A percentile compares a stretch with the other conserved stretches of the same genome.
These are phyloP conservation scores for Bubo blakistoni DNA, from an alignment of 2,113 vertebrate species.

Conservation along the genomic window DNA sequence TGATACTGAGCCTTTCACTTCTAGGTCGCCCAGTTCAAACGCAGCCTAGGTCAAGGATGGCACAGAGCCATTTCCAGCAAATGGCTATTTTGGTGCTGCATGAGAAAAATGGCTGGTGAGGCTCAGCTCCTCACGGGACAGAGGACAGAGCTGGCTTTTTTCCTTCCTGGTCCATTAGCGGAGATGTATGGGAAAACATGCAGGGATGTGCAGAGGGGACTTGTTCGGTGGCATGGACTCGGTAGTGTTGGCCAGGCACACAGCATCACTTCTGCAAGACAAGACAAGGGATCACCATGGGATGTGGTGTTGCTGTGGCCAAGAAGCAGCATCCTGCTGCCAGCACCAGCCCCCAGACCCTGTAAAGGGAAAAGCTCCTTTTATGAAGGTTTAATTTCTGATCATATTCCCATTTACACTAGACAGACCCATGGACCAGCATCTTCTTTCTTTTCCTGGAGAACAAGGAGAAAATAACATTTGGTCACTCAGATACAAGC, in stretches of 20 bases:
- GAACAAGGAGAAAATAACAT: neutral
- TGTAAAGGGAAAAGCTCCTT: neutral
- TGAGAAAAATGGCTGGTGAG: slow-evolving; percentile 12
- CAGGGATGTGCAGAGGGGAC: no score
- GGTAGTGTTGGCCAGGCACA: accelerated
- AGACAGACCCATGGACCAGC: neutral
- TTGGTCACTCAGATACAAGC: neutral
- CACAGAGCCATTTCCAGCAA: slow-evolving; percentile 4
- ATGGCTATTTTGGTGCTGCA: neutral
- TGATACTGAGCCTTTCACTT: slow-evolving; percentile 47
- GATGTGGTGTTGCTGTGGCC: neutral
- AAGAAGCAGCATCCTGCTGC: neutral
- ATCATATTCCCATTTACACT: neutral
- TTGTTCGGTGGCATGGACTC: accelerated
- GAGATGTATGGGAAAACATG: accelerated
- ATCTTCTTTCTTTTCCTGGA: neutral
- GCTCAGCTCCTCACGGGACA: accelerated
- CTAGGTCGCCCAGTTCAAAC: slow-evolving; percentile 18
- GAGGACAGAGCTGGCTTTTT: accelerated
- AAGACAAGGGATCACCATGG: accelerated
- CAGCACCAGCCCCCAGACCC: accelerated
- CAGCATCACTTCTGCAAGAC: neutral
- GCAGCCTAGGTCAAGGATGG: slow-evolving; percentile 35
- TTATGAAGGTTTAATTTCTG: neutral
- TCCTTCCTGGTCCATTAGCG: neutral